Conservation (phyloP, 1,140 invertebrate genomes). For the Melanaphis sacchari region DNA sequence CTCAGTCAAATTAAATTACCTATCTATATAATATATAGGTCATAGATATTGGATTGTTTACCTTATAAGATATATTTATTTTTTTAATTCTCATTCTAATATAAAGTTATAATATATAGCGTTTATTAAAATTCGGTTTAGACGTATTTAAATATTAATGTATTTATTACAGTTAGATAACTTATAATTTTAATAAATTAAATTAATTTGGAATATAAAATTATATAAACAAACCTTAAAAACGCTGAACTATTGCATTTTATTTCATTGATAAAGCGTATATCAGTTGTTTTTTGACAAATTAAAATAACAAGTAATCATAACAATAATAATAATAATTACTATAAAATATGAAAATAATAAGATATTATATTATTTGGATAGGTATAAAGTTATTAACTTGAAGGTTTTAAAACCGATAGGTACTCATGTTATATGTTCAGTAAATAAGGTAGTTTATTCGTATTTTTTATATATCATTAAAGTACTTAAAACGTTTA, state of each 20-base stretch:
- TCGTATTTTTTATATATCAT: neutral
- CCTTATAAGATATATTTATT: neutral
- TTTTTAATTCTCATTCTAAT: neutral
- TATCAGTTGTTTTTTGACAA: neutral
- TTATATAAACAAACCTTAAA: neutral
- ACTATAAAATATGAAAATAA: neutral
- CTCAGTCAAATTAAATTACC: slow-evolving; percentile 5
- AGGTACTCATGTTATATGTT: neutral
- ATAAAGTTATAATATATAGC: neutral
- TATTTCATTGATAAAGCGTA: neutral
- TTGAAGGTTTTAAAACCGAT: neutral
- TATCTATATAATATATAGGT: neutral
- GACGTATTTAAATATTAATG: neutral
- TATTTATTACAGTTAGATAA: neutral
- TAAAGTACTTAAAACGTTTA: neutral
- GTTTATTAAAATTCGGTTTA: neutral
- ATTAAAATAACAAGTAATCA: neutral
- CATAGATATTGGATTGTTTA: neutral
- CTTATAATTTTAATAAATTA: neutral
- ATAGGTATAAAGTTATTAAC: neutral
- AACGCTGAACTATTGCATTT: neutral
- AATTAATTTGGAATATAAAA: neutral
- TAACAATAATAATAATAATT: neutral
- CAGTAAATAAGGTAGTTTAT: neutral
- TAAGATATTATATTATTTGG: neutral